These are phyloP conservation scores for Eulacestoma nigropectus DNA, from an alignment of 2,113 vertebrate species.

Conservation along the genomic window DNA sequence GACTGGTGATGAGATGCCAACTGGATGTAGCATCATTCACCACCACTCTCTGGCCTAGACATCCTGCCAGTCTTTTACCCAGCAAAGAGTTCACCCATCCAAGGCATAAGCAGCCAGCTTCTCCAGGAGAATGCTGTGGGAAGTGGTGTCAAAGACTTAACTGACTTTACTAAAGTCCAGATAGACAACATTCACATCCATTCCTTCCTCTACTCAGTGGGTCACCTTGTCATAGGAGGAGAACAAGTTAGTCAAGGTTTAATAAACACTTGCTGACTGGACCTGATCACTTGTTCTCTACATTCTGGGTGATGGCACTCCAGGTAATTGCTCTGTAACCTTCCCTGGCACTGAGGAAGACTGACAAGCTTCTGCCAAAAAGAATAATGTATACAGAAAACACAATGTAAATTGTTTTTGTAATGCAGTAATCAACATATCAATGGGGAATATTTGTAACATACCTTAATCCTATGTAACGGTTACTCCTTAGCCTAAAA, in stretches of 20 bases:
- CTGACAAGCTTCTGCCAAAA: neutral
- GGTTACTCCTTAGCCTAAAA: neutral
- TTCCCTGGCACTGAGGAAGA: neutral
- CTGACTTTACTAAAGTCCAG: neutral
- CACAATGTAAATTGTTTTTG: neutral
- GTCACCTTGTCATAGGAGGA: neutral
- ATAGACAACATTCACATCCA: neutral
- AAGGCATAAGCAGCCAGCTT: neutral
- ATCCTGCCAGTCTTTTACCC: neutral
- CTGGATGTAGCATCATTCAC: neutral
- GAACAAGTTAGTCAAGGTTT: neutral
- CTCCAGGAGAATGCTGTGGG: neutral
- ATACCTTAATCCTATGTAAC: neutral
- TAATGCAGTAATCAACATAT: neutral
- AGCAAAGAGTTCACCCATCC: neutral
- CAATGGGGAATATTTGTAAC: neutral
- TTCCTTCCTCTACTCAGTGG: neutral
- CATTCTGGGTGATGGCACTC: neutral
- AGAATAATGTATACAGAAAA: neutral
- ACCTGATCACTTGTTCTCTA: neutral
- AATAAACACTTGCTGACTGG: neutral
- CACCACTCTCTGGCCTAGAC: neutral
- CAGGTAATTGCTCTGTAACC: neutral
- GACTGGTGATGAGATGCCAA: rapidly evolving
- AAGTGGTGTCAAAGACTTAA: neutral